phyloP scores from a whole-genome alignment of 2,113 vertebrate genomes.

The Ailurus styani region DNA sequence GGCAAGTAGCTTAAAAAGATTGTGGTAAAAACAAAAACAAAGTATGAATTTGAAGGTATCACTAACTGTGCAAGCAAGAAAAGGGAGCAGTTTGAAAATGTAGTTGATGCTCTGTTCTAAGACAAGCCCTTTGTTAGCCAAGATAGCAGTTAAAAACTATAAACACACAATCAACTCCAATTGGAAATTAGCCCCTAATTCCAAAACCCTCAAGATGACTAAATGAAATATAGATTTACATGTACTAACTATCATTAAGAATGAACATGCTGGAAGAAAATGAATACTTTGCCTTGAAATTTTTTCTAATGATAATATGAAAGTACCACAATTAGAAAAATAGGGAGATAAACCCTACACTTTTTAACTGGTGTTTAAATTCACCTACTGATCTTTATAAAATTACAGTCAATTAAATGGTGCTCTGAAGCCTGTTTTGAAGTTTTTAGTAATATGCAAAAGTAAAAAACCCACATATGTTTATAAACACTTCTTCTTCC shows the following conservation, averaged over 20 bases:
- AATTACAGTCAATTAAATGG: background rate
- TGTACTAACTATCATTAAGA: background rate
- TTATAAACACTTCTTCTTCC: slow-evolving; percentile 32
- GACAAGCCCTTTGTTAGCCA: background rate
- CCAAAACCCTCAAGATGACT: background rate
- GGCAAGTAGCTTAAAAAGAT: background rate
- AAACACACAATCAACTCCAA: background rate
- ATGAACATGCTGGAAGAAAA: background rate
- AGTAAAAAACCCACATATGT: background rate
- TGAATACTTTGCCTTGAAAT: slow-evolving; percentile 9
- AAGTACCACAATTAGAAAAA: slow-evolving; percentile 18
- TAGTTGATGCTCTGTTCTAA: background rate
- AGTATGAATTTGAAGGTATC: background rate
- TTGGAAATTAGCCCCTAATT: background rate
- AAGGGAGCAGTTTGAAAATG: background rate
- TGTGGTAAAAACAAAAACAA: background rate
- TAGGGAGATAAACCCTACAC: background rate
- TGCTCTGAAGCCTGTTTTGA: background rate
- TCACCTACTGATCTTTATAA: background rate
- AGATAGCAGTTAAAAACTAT: background rate
- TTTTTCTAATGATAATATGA: slow-evolving; percentile 13
- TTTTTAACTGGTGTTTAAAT: slow-evolving; percentile 11
- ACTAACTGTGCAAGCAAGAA: background rate
- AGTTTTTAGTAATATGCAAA: background rate
- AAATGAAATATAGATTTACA: background rate